Evolutionary conservation across 2,797 vertebrate genomes (phyloP).

Genomic region (Dendrocincla fuliginosa): DNA sequence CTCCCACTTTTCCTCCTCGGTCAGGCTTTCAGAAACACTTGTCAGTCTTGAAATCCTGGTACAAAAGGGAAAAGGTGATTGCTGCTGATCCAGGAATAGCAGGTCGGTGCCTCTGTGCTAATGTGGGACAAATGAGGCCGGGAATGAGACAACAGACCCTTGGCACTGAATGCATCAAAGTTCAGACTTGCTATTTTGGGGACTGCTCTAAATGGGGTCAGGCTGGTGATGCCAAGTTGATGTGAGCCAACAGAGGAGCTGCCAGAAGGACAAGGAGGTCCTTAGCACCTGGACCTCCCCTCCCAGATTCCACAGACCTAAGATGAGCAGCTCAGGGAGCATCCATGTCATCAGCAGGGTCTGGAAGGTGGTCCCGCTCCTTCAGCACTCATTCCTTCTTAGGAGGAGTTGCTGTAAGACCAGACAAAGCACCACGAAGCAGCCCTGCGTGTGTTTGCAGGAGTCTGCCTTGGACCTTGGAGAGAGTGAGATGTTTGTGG

Average conservation of each 20-base stretch:
- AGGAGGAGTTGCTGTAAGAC: not conserved
- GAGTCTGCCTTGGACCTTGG: not conserved
- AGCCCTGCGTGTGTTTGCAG: not conserved
- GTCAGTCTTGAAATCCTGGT: conserved; percentile 1
- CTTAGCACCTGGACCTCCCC: not conserved
- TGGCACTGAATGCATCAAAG: not conserved
- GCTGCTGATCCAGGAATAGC: conserved; percentile 18
- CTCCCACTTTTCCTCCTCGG: not conserved
- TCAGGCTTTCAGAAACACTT: conserved; percentile 36
- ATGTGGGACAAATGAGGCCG: not conserved
- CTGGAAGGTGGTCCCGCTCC: not conserved
- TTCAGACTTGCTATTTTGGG: not conserved
- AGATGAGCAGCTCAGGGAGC: not conserved
- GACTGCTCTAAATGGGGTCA: not conserved
- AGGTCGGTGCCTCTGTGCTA: not conserved
- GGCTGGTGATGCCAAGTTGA: not conserved
- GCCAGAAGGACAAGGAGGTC: not conserved
- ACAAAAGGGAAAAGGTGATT: conserved; percentile 34
- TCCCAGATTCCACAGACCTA: not conserved
- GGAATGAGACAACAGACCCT: not conserved
- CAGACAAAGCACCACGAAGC: not conserved
- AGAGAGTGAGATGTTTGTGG: not conserved
- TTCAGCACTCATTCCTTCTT: not conserved
- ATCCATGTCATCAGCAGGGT: not conserved
- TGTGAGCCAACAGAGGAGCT: not conserved